Evolutionary conservation across 1,140 invertebrate genomes (phyloP).

Genomic region (Hycleus cichorii): DNA sequence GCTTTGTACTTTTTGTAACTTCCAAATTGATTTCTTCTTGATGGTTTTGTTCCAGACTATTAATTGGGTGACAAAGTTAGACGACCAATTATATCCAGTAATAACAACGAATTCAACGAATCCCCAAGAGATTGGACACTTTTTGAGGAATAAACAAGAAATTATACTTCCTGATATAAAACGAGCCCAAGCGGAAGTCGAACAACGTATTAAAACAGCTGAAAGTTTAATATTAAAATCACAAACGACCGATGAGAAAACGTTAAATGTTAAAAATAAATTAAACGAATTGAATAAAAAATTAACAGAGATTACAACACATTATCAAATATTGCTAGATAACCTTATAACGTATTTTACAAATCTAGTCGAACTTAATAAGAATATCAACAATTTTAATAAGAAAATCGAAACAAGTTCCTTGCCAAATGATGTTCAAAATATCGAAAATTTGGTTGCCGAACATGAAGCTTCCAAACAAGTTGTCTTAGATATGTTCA

Average conservation of each 20-base stretch:
- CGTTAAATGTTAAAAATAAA: conserved; percentile 45
- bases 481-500: conserved; percentile 53
- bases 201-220: conserved; percentile 59
- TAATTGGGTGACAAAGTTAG: conserved; percentile 64
- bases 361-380: conserved; percentile 56
- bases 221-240: conserved; percentile 43
- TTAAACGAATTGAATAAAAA: conserved; percentile 59
- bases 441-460: conserved; percentile 47
- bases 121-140: conserved; percentile 48
- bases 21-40: background rate
- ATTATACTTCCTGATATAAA: conserved; percentile 55
- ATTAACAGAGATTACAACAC: conserved; percentile 57
- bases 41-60: conserved; percentile 52
- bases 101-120: conserved; percentile 57
- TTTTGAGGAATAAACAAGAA: conserved; percentile 54
- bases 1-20: too few relatives aligned
- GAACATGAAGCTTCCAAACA: conserved; percentile 54
- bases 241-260: conserved; percentile 32
- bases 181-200: conserved; percentile 62
- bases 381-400: conserved; percentile 26
- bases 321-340: conserved; percentile 68
- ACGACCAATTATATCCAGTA: conserved; percentile 69
- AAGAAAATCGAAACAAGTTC: conserved; percentile 12
- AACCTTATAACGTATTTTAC: conserved; percentile 65
- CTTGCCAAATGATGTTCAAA: conserved; percentile 43